Conservation (phyloP, 2,113 vertebrate genomes). For the Rhinolophus ferrumequinum region DNA sequence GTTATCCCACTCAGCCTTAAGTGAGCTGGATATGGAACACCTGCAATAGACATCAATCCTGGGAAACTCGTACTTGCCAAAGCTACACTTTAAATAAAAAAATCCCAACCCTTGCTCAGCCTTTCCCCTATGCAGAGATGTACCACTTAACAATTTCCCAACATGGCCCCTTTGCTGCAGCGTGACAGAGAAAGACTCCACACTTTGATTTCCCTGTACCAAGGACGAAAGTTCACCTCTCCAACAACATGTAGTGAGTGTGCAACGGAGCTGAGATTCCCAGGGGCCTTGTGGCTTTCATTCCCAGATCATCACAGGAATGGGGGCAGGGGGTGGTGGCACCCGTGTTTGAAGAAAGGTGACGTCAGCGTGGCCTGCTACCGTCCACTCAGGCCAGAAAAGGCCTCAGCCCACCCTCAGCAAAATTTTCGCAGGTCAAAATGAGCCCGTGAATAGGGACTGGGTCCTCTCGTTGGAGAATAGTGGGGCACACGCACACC, state of each 20-base stretch:
- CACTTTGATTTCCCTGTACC: too few relatives aligned
- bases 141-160: background rate
- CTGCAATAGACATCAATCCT: too few relatives aligned
- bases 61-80: background rate
- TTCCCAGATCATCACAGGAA: background rate
- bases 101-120: background rate
- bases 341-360: background rate
- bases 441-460: background rate
- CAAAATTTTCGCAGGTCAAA: background rate
- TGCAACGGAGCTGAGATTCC: background rate
- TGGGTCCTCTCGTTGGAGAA: background rate
- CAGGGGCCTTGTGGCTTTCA: background rate
- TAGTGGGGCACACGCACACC: rapidly evolving
- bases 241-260: background rate
- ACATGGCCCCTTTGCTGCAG: background rate
- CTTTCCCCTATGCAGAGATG: background rate
- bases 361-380: background rate
- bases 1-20: background rate
- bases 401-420: background rate
- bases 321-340: too few relatives aligned
- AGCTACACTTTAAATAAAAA: background rate
- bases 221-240: background rate
- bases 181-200: rapidly evolving
- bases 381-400: background rate
- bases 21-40: background rate